Evolutionary conservation across 2,888 invertebrate species (phyloP).

Genomic region (Lasioglossum marginatum): DNA sequence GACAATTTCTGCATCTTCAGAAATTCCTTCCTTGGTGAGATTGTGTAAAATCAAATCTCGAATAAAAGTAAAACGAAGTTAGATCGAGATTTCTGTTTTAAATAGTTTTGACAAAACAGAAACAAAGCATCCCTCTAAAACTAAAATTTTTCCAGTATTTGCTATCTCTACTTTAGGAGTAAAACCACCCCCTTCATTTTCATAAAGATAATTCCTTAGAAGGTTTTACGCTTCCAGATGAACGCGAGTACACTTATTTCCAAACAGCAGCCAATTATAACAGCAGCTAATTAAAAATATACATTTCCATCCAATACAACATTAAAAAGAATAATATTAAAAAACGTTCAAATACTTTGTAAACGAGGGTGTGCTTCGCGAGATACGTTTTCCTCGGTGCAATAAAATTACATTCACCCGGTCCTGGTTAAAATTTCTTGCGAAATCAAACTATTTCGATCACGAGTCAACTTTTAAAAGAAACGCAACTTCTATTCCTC

Average conservation of each 20-base stretch:
- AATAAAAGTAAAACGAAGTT: not conserved
- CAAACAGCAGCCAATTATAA: not conserved
- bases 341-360: not conserved
- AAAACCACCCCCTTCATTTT: not conserved
- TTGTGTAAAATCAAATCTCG: not conserved
- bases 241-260: not conserved
- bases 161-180: not conserved
- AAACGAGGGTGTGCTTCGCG: not conserved
- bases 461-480: not conserved
- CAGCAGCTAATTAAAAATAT: too few species aligned
- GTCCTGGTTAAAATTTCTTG: not conserved
- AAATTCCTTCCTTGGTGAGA: not conserved
- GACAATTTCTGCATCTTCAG: not conserved
- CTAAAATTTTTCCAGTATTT: not conserved
- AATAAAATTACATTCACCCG: not conserved
- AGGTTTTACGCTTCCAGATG: not conserved
- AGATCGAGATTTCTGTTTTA: not conserved
- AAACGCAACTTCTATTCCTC: constrained; percentile 8
- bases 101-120: not conserved
- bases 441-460: constrained; percentile 7
- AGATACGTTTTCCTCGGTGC: constrained; percentile 1
- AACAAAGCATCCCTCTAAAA: not conserved
- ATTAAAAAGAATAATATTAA: not conserved
- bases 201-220: not conserved
- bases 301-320: not conserved